Evolutionary conservation across 35 echinoderm and acorn worm species (phyloP), one percentile per base, ranked within the genome.

Genomic region (Acanthaster planci): DNA sequence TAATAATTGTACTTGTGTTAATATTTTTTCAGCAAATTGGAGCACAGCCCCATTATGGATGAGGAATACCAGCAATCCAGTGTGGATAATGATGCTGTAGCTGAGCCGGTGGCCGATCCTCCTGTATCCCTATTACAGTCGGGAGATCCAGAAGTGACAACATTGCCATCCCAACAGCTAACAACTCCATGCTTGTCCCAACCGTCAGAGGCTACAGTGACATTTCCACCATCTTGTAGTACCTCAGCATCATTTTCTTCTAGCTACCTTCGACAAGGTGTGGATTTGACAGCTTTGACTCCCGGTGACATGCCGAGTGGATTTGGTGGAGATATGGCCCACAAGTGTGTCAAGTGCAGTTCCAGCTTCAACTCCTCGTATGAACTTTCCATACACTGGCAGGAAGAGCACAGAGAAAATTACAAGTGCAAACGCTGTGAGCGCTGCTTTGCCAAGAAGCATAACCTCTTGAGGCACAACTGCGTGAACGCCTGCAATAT

Each of bases 401-500:
- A 59, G 27, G 56, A 59, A 59, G 56, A 59, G 17, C 56, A 59
- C 27, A 18, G 56, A 59, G 56, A 59, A 18, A 59, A 59, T 59
- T 59, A n/a, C 56, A 59, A 59, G 27, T 59, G 56, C 56, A 59
- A 59, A 59, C 56, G 56, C 19, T 59, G 56, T 26, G 56, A 59
- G 27, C 56, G 56, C 56, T n/a, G 19, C 8, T 59, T 59, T 14
- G 56, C 56, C 27, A 59, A 59, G 56, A 59, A 59, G 27, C 56
- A 59, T 26, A 59, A 59, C 8, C 27, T 59, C 19, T 26, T 59
- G 56, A 18, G 56, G 56, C 50, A 81, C 79, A 52, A 81, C 5
- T 81, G 79, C 26, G 79, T 52, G 79, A 81, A 52, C 27, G 44
- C 40, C 50, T 52, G 22, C 17, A 81, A 81, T 30, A 81, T 53